Conservation (phyloP, 2,113 vertebrate species). For the Manacus vitellinus region DNA sequence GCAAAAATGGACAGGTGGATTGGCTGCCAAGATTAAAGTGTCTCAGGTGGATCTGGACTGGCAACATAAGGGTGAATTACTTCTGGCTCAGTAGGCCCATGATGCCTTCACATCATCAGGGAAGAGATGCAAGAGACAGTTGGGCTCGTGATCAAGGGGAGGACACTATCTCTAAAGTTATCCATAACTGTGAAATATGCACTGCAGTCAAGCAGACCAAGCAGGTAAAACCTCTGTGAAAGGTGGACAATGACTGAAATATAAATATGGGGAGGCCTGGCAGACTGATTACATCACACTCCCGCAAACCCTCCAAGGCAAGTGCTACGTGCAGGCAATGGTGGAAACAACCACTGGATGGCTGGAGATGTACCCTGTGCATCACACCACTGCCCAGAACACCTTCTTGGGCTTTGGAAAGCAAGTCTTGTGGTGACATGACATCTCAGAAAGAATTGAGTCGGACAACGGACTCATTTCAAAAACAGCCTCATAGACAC, state of each 20-base stretch:
- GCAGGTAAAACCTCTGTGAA: not conserved
- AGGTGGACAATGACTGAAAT: accelerated
- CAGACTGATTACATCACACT: not conserved
- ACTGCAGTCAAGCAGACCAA: not conserved
- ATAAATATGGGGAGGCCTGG: accelerated
- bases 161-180: not conserved
- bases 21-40: not conserved
- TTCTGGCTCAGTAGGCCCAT: not conserved
- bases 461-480: not conserved
- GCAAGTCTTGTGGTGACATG: not conserved
- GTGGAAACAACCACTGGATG: not conserved
- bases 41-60: not conserved
- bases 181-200: not conserved
- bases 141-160: too few relatives aligned
- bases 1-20: not conserved
- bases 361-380: not conserved
- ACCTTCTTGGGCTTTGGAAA: not conserved
- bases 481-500: not conserved
- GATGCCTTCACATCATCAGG: not conserved
- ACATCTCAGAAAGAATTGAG: not conserved
- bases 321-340: accelerated
- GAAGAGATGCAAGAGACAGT: not conserved
- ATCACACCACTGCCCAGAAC: not conserved
- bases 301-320: accelerated
- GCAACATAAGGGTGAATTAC: not conserved